Conservation (phyloP, 2,113 vertebrate species). For the Abramis brama region DNA sequence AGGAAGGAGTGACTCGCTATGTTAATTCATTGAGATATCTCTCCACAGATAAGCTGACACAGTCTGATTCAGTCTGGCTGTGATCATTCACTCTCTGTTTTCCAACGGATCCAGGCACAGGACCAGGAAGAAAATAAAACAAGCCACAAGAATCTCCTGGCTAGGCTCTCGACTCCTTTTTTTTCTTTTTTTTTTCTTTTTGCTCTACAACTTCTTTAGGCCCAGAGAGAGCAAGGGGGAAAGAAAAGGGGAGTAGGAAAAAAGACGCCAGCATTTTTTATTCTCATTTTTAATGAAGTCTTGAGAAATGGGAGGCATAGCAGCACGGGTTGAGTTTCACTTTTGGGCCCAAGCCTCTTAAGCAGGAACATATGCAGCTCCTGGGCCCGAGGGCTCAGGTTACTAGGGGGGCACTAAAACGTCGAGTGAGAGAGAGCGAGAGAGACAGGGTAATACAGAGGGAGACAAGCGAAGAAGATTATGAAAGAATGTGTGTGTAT, state of each 20-base stretch:
- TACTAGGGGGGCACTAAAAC: constrained; percentile 48
- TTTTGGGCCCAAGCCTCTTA: constrained; percentile 70
- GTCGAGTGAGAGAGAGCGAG: background rate
- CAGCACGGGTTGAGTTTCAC: constrained; percentile 70
- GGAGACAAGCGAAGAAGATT: constrained; percentile 1
- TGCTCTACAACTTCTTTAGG: constrained; percentile 41
- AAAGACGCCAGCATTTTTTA: constrained; percentile 51
- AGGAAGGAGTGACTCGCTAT: constrained; percentile 18
- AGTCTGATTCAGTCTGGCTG: constrained; percentile 29
- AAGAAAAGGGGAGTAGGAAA: background rate
- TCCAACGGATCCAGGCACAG: constrained; percentile 49
- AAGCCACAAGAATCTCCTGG: constrained; percentile 58
- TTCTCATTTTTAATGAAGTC: constrained; percentile 67
- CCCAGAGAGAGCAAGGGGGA: background rate
- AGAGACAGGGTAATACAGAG: background rate
- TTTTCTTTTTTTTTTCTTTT: background rate
- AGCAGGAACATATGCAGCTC: constrained; percentile 78
- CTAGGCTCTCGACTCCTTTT: constrained; percentile 17
- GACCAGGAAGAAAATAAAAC: constrained; percentile 56
- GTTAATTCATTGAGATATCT: constrained; percentile 36
- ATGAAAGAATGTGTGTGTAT: background rate
- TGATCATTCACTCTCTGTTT: constrained; percentile 48
- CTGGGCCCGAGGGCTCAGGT: constrained; percentile 59
- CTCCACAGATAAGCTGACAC: constrained; percentile 32
- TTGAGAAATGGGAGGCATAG: constrained; percentile 67